Conservation (phyloP, 2,888 invertebrate genomes). For the Podabrus alpinus region DNA sequence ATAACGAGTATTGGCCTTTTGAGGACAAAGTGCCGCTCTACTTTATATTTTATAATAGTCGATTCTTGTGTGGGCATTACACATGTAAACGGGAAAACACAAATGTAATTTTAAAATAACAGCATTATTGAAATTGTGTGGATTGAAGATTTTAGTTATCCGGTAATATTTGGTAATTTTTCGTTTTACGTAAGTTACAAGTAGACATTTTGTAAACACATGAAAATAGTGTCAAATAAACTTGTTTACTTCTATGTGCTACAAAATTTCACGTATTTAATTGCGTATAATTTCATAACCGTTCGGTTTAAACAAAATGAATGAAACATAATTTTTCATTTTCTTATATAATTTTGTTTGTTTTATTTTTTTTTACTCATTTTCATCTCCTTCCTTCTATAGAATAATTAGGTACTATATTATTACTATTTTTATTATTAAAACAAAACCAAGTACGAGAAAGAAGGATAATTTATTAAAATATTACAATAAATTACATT, state of each 20-base stretch:
- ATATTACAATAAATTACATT: no score
- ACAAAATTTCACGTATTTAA: background rate
- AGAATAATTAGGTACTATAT: no score
- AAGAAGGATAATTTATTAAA: no score
- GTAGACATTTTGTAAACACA: background rate
- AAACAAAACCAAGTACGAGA: no score
- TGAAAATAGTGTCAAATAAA: background rate
- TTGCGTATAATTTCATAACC: background rate
- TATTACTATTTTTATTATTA: no score
- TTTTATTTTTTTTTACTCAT: no score
- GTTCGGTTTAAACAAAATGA: background rate
- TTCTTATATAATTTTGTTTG: no score
- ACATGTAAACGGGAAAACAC: background rate
- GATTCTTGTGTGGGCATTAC: constrained; percentile 1
- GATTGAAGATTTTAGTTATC: background rate
- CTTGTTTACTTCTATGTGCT: background rate
- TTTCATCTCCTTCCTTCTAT: no score
- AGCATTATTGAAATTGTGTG: background rate
- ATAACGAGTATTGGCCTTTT: constrained; percentile 27
- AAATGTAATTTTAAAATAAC: no score
- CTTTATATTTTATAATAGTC: constrained; percentile 1
- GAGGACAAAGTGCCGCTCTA: constrained; percentile 18
- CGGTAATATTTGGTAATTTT: background rate
- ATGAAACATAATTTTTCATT: background rate
- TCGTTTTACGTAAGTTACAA: background rate